Conservation (phyloP, 2,113 vertebrate species). For the Lagopus leucura region DNA sequence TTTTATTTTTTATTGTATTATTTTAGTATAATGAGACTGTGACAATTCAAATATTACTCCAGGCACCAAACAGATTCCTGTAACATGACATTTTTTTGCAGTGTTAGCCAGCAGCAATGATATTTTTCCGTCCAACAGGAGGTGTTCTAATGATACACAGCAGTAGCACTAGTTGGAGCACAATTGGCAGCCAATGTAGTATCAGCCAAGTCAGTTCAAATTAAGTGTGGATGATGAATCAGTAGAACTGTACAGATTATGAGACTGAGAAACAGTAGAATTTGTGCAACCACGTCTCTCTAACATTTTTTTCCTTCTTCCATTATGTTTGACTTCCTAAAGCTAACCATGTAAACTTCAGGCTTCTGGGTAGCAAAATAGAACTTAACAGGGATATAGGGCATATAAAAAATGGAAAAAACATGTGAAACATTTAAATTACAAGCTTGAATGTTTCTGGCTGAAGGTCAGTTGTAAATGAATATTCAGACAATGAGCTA, state of each 20-base stretch:
- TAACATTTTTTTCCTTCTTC: background rate
- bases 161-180: background rate
- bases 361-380: background rate
- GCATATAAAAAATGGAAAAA: background rate
- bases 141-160: constrained; percentile 35
- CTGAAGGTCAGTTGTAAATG: background rate
- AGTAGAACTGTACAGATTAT: background rate
- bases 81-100: background rate
- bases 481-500: background rate
- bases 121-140: constrained; percentile 15
- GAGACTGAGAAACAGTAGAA: background rate
- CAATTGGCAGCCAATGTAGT: background rate
- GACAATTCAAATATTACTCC: background rate
- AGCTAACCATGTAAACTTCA: background rate
- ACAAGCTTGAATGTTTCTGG: background rate
- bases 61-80: background rate
- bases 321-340: constrained; percentile 11
- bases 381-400: background rate
- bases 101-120: background rate
- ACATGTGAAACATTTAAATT: background rate
- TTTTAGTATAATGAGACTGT: background rate
- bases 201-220: constrained; percentile 48
- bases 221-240: constrained; percentile 46
- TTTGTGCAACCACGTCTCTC: background rate
- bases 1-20: background rate